Base-by-base conservation (phyloP, 2,797 vertebrate genomes). In the Chaunax sp. region DNA sequence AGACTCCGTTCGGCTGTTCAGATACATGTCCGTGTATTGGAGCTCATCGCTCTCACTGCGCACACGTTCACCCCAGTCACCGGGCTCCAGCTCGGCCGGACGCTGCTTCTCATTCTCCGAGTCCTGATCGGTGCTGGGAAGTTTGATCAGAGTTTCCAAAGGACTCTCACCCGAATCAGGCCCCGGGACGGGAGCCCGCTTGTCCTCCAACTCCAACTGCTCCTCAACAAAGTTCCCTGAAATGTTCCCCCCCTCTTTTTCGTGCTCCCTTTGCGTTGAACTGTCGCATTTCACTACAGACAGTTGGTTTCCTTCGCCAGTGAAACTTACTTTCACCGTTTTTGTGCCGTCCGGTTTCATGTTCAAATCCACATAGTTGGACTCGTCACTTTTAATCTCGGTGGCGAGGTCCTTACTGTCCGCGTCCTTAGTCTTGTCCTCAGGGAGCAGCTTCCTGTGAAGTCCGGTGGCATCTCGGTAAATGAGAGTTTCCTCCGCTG, bases 31-130 rank as follows among this genome's bases (percentile, higher is more conserved):
- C 22, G 92, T 93, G 81, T 92, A 95, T 38, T 80, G 93, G 19
- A 95, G 87, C 70, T 95, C 92, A n/a, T 96, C 95, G 1, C 90
- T 94, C 61, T 94, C 95, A 38, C 91, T 93, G 38, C 93, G 82
- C n/a, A 88, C 93, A 13, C 89, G 91, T 14, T 94, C 92, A 0
- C 85, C 75, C 64, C 81, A 71, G 40, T 88, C 85, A 23, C 73
- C 75, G 1, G 75, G 67, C 5, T 84, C 78, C 4, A 50, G 64
- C 53, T 91, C 83, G 4, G 83, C 71, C 84, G 82, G 89, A 22
- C 77, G 74, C 61, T 73, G 91, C 35, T 78, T 70, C 26, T 90
- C 92, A 41, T 70, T 70, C 35, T 80, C 83, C 1, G 78, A 64
- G 49, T 82, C 81, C 61, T 43, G 67, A 30, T 75, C 82, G 18